Evolutionary conservation across 2,888 invertebrate species (phyloP), one percentile per base, ranked within the genome.

Genomic region (Coelinius sp.): DNA sequence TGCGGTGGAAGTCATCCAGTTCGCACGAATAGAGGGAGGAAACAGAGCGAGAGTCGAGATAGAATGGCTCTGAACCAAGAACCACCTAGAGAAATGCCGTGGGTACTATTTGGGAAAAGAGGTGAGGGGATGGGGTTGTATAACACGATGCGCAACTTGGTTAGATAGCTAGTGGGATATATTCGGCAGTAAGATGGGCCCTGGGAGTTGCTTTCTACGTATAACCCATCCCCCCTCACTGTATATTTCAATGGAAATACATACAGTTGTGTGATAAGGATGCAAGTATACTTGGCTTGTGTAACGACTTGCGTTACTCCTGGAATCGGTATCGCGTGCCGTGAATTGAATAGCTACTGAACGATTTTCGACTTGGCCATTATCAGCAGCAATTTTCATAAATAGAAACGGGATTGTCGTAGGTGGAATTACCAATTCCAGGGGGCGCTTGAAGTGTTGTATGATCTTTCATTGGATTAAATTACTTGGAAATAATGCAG

Each of bases 291-390:
- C 31, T 31, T 31, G 31, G 31, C 31, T 31, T 4, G 8, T 31
- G 8, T 31, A 31, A 31, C 31, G 31, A 31, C 31, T 31, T 4
- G n/a, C n/a, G n/a, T n/a, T 31, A 31, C 31, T 31, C 4, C 31
- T 31, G 65, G 65, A 77, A 78, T 78, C 75, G 78, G 77, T 71
- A 76, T 74, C 70, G 75, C 78, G 79, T 78, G 78, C 72, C 69
- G 65, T 25, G 78, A 79, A 78, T 79, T 79, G 73, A 75, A 78
- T 75, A 71, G 10, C 64, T 64, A n/a, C n/a, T n/a, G n/a, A n/a
- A 62, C 35, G 63, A 14, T 65, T 67, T 63, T 70, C 12, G 44
- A 46, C 52, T n/a, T n/a, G n/a, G n/a, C n/a, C n/a, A n/a, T n/a
- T n/a, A n/a, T n/a, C n/a, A n/a, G n/a, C n/a, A n/a, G n/a, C n/a